Base-by-base conservation (phyloP, 2,797 vertebrate genomes). In the Falco peregrinus region DNA sequence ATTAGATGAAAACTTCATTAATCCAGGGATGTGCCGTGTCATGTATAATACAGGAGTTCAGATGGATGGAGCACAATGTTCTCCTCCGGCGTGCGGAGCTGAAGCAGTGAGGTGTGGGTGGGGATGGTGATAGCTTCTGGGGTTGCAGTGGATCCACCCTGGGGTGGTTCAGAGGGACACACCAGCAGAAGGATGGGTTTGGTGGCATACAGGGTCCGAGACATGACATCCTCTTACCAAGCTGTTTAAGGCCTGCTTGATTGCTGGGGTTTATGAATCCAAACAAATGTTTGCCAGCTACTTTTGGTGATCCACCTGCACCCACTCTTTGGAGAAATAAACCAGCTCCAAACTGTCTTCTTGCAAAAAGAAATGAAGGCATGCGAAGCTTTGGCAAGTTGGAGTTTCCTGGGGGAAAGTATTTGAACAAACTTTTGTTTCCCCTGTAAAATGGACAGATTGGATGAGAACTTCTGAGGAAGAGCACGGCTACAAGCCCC, bases 1-100 rank as follows among this genome's bases (percentile, higher is more conserved):
- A 69, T 87, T 82, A 84, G 64, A 54, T 67, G 51, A 87, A 43
- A 84, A 45, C 54, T 84, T 78, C 77, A 87, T 89, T 87, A 92
- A 92, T 84, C 67, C 70, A 61, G 43, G 39, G 59, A 73, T 0
- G 11, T 80, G 67, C 57, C 54, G 13, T 43, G 59, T 39, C 91
- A 82, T 78, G 14, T 83, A 78, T 89, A 87, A 87, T 54, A 73
- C 21, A 93, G 50, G 29, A 93, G 70, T 17, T 71, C 57, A 41
- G 63, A 35, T 1, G 7, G 61, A 80, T 16, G 57, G 69, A 94
- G 59, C 77, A 76, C 10, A 8, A 37, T 92, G 89, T 79, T 87
- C 90, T 91, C 29, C 77, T 75, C 22, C 4, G 7, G 39, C 3
- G 4, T 3, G 26, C 0, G 0, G 20, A 35, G 31, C 57, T 59